Percentiles rank a stretch among this genome's conserved stretches.
Conservation (phyloP, 2,113 vertebrate genomes). For the Brevimyrus niger region DNA sequence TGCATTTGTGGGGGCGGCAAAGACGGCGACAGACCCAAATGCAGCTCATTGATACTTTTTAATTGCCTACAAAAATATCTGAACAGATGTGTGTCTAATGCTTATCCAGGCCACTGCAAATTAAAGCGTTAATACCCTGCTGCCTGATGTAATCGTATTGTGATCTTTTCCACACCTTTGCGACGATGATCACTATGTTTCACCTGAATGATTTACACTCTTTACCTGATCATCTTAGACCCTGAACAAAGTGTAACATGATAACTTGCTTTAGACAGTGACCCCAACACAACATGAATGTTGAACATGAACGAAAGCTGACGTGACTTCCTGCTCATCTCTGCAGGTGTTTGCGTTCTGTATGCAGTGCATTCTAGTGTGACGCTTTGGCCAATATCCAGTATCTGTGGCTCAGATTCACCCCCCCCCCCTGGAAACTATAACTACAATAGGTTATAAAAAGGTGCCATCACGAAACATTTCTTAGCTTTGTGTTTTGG, state of each 20-base stretch:
- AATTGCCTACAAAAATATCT: not conserved
- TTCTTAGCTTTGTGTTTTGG: not conserved
- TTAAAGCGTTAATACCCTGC: not conserved
- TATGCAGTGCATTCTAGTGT: not conserved
- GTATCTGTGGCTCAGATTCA: not conserved
- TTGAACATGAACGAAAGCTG: not conserved
- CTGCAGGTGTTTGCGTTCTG: not conserved
- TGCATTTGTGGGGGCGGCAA: not conserved
- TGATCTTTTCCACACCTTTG: not conserved
- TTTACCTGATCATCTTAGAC: not conserved
- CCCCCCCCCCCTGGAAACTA: not conserved
- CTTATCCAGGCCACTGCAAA: constrained; percentile 2
- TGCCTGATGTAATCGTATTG: not conserved
- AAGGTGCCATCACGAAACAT: not conserved
- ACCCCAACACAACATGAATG: not conserved
- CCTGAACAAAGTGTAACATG: not conserved
- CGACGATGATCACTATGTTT: not conserved
- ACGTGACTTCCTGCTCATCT: not conserved
- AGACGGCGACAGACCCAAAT: not conserved
- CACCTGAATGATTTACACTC: not conserved
- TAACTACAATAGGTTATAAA: not conserved
- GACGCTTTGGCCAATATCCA: not conserved
- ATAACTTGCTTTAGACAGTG: not conserved
- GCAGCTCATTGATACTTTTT: constrained; percentile 6
- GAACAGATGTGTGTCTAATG: constrained; percentile 7